A percentile compares a stretch with the other conserved stretches of the same genome.
These are phyloP conservation scores for Sitta europaea DNA, from an alignment of 2,113 vertebrate genomes.

Conservation along the genomic window DNA sequence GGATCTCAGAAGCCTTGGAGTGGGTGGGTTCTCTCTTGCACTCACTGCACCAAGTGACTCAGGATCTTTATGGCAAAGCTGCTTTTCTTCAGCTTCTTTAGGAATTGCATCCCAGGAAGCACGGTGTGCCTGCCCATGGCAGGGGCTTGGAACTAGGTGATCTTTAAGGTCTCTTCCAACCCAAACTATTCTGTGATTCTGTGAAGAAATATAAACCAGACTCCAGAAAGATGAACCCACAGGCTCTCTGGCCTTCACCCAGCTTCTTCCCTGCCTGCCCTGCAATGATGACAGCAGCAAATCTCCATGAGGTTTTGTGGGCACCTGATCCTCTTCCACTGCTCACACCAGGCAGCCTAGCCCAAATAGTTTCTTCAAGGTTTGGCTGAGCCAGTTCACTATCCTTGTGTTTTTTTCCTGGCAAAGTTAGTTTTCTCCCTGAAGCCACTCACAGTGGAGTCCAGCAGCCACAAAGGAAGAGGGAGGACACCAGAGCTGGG, in stretches of 20 bases:
- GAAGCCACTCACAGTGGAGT: not conserved
- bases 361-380: not conserved
- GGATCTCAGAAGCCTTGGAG: not conserved
- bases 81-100: not conserved
- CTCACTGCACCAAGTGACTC: not conserved
- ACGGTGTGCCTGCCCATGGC: fast-evolving
- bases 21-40: not conserved
- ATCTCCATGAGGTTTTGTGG: not conserved
- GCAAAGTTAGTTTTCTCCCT: not conserved
- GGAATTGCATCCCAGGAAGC: not conserved
- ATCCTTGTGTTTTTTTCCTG: not conserved
- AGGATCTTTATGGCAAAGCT: not conserved
- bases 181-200: not conserved
- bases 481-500: not conserved
- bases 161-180: not conserved
- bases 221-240: not conserved
- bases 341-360: not conserved
- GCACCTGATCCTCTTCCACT: not conserved
- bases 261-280: not conserved
- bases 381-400: not conserved
- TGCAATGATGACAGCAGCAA: not conserved
- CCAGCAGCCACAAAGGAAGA: not conserved
- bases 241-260: not conserved
- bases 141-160: not conserved
- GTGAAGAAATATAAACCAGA: not conserved